These are phyloP conservation scores for Drosophila takahashii DNA, from an alignment of 1,140 invertebrate genomes.

Conservation along the genomic window DNA sequence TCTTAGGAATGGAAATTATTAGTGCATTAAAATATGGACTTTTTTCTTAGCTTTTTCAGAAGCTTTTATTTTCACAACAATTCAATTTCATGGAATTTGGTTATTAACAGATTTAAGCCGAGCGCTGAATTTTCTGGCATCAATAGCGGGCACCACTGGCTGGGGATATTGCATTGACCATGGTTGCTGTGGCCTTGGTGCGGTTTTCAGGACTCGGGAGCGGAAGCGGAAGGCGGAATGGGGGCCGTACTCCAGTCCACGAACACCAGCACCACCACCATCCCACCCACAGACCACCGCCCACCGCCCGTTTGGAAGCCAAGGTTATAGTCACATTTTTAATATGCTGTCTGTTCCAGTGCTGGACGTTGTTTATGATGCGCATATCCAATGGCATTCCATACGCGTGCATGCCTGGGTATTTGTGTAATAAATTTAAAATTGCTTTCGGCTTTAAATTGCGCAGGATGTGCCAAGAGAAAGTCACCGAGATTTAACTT, in stretches of 20 bases:
- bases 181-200: slow-evolving; percentile 70
- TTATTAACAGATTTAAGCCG: not conserved
- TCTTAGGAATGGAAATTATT: too few relatives aligned
- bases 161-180: slow-evolving; percentile 30
- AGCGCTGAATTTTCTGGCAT: not conserved
- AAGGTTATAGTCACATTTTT: slow-evolving; percentile 80
- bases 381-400: slow-evolving; percentile 50
- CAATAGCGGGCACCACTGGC: slow-evolving; percentile 11
- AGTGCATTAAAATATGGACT: too few relatives aligned
- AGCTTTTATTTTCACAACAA: not conserved
- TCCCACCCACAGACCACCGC: not conserved
- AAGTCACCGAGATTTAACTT: slow-evolving; percentile 25
- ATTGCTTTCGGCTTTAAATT: slow-evolving; percentile 31
- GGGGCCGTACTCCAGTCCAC: not conserved
- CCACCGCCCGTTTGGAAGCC: slow-evolving; percentile 31
- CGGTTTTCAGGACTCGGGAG: slow-evolving; percentile 40
- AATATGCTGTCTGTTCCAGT: slow-evolving; percentile 66
- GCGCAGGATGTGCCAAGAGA: slow-evolving; percentile 9
- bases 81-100: not conserved
- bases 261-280: too few relatives aligned
- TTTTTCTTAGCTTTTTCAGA: not conserved
- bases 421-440: slow-evolving; percentile 54
- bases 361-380: slow-evolving; percentile 66
- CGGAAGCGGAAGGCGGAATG: slow-evolving; percentile 2
- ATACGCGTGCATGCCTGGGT: slow-evolving; percentile 18